These are phyloP conservation scores for Spilogale gracilis DNA, from an alignment of 2,113 vertebrate genomes.

Conservation along the genomic window DNA sequence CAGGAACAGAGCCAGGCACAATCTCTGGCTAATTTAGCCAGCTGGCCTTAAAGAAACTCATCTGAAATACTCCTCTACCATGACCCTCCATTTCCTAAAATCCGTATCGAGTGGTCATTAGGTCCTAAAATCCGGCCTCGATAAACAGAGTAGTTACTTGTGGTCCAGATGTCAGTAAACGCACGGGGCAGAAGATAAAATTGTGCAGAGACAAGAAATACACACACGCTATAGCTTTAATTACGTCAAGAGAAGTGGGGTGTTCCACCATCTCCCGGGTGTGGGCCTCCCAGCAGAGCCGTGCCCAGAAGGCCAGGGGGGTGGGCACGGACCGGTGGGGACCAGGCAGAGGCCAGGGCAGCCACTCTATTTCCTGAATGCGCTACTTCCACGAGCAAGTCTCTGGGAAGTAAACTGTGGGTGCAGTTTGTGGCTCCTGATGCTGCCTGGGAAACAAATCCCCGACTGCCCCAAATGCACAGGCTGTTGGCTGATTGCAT, in stretches of 20 bases:
- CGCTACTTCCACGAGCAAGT: background rate
- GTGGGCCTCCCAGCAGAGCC: accelerated
- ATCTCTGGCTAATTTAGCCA: background rate
- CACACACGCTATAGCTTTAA: accelerated
- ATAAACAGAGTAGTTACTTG: background rate
- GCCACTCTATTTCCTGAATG: accelerated
- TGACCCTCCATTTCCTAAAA: background rate
- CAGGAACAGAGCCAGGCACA: background rate
- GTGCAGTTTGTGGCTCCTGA: background rate
- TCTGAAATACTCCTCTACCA: background rate
- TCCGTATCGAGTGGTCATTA: background rate
- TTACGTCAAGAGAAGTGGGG: background rate
- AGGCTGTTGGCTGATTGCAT: background rate
- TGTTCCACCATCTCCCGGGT: accelerated
- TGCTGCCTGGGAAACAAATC: background rate
- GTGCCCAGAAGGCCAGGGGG: accelerated
- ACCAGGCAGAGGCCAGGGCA: background rate
- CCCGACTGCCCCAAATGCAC: background rate
- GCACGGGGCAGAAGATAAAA: background rate
- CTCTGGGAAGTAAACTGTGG: background rate
- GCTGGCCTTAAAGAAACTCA: background rate
- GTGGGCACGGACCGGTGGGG: accelerated
- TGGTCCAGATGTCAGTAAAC: background rate
- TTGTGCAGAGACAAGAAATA: background rate
- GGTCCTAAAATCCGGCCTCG: background rate